Evolutionary conservation across 2,888 invertebrate species (phyloP).

Genomic region (Galeopsomyia nigrocyanea): DNA sequence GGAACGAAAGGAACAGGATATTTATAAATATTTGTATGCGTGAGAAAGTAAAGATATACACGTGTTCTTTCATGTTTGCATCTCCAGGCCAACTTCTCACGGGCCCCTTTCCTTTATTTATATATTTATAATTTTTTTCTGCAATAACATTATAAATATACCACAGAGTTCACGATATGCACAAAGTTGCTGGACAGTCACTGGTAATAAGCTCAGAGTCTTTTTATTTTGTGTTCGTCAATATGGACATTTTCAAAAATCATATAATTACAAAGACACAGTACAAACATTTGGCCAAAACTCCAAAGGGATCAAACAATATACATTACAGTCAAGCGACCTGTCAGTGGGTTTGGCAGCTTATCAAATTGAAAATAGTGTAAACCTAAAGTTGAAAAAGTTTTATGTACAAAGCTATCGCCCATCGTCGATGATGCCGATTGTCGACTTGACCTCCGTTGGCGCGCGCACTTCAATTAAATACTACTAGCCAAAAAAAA

Average conservation of each 20-base stretch:
- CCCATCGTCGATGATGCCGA: constrained; percentile 16
- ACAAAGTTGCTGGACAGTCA: constrained; percentile 1
- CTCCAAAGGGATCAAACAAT: no score
- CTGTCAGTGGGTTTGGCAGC: constrained; percentile 44
- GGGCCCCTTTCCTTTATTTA: constrained; percentile 26
- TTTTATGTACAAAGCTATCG: constrained; percentile 45
- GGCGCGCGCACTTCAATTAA: constrained; percentile 44
- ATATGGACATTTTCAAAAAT: no score
- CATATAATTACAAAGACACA: no score
- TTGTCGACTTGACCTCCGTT: constrained; percentile 16
- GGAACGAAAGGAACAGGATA: neutral
- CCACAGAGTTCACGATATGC: constrained; percentile 24
- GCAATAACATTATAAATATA: constrained; percentile 49
- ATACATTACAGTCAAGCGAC: constrained; percentile 20
- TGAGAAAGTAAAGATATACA: constrained; percentile 21
- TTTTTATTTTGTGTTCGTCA: no score
- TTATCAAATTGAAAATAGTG: constrained; percentile 24
- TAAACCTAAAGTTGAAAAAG: constrained; percentile 22
- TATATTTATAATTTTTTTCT: constrained; percentile 42
- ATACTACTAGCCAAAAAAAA: constrained; percentile 40
- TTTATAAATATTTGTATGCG: no score
- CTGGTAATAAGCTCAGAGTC: neutral
- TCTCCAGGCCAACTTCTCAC: neutral
- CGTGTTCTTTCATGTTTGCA: constrained; percentile 14
- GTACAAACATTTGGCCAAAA: no score